Evolutionary conservation across 1,140 invertebrate species (phyloP).

Genomic region (Drosophila simulans): DNA sequence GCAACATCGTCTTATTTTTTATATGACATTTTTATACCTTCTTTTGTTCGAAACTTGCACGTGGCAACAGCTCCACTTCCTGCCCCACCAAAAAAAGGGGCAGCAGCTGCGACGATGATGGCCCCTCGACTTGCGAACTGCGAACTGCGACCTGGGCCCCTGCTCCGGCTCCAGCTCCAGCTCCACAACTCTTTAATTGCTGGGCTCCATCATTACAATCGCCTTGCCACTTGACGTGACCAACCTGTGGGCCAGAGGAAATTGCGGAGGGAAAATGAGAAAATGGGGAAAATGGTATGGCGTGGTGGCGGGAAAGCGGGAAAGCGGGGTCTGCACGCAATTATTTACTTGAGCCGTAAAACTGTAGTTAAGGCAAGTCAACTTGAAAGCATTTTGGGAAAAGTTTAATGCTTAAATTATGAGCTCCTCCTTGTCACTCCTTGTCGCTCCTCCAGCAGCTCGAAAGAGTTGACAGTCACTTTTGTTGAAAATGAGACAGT

Average conservation of each 20-base stretch:
- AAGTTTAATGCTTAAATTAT: conserved; percentile 83
- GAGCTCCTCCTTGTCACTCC: conserved; percentile 56
- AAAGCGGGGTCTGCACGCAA: conserved; percentile 55
- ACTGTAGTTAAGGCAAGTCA: conserved; percentile 82
- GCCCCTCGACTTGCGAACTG: conserved; percentile 41
- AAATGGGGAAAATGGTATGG: not conserved
- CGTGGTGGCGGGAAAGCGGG: not conserved
- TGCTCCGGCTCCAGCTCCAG: not conserved
- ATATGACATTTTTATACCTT: conserved; percentile 72
- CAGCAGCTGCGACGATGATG: conserved; percentile 43
- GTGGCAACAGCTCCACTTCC: conserved; percentile 9
- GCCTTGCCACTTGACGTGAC: conserved; percentile 54
- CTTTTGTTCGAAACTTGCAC: conserved; percentile 68
- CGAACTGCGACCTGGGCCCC: conserved; percentile 38
- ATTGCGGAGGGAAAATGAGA: not conserved
- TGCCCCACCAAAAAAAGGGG: not conserved
- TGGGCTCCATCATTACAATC: conserved; percentile 78
- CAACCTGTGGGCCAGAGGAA: conserved; percentile 20
- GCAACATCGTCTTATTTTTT: conserved; percentile 62
- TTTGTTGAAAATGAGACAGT: conserved; percentile 81
- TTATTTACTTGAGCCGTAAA: conserved; percentile 83
- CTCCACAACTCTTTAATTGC: conserved; percentile 69
- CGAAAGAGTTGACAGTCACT: conserved; percentile 79
- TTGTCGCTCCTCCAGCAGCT: not conserved
- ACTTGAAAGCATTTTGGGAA: conserved; percentile 80